Percentiles rank a stretch among this genome's conserved stretches.
Conservation (phyloP, 2,113 vertebrate species). For the Pseudolaguvia tuberculata region DNA sequence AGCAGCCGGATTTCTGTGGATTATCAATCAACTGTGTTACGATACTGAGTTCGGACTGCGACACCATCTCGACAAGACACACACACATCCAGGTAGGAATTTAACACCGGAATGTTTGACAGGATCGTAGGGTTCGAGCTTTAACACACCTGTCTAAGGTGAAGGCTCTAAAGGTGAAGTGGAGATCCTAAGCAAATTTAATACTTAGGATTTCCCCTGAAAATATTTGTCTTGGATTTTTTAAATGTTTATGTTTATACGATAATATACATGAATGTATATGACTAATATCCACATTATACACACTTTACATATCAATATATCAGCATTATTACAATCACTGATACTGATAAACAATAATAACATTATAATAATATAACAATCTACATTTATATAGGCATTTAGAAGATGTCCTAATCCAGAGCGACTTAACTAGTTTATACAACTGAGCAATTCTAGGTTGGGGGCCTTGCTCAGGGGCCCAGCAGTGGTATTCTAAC, state of each 20-base stretch:
- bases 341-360: neutral
- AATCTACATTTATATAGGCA: too few species aligned
- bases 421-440: too few species aligned
- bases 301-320: neutral
- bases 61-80: neutral
- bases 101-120: neutral
- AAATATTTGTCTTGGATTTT: neutral
- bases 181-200: constrained; percentile 7
- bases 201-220: neutral
- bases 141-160: constrained; percentile 34
- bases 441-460: too few species aligned
- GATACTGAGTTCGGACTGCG: neutral
- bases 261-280: neutral
- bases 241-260: neutral
- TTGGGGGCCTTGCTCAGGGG: too few species aligned
- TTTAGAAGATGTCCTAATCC: too few species aligned
- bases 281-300: neutral
- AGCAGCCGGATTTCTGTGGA: neutral
- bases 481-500: too few species aligned
- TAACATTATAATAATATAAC: neutral
- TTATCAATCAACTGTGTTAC: neutral
- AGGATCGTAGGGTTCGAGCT: neutral
- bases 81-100: constrained; percentile 27
- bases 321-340: neutral
- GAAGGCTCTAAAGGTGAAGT: neutral